Conservation (phyloP, 37 sponge, comb jelly and placozoan species). For the Oopsacas minuta region DNA sequence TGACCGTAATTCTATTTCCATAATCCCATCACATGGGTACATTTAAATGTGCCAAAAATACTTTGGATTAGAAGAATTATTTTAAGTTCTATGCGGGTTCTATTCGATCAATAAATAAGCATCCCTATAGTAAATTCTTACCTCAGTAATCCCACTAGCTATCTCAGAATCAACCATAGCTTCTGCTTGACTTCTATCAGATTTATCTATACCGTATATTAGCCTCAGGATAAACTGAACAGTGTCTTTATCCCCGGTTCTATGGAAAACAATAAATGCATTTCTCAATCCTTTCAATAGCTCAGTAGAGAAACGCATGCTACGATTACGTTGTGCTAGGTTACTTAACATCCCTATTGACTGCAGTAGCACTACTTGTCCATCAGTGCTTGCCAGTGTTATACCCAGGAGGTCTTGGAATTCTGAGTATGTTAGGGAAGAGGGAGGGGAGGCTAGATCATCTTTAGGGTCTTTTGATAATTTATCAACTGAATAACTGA, state of each 20-base stretch:
- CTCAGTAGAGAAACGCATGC: neutral
- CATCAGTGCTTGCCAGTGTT: neutral
- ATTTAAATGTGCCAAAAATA: too few relatives aligned
- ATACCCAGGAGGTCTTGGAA: neutral
- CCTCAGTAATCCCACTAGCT: neutral
- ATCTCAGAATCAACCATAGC: conserved; percentile 7
- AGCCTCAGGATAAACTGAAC: neutral
- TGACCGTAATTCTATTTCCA: too few relatives aligned
- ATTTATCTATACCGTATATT: neutral
- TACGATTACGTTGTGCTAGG: neutral
- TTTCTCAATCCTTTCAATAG: neutral
- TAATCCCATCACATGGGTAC: too few relatives aligned
- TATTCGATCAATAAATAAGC: too few relatives aligned
- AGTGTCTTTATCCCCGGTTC: neutral
- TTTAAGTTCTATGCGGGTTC: too few relatives aligned
- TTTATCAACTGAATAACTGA: neutral
- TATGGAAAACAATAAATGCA: neutral
- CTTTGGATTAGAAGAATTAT: too few relatives aligned
- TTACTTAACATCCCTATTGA: neutral
- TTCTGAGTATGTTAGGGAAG: neutral
- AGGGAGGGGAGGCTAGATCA: neutral
- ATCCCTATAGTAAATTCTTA: neutral
- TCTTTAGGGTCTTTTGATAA: neutral
- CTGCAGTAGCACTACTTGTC: neutral
- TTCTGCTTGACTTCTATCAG: neutral